A percentile compares a stretch with the other conserved stretches of the same genome.
phyloP scores from a whole-genome alignment of 2,888 invertebrate genomes.

The Melinopterus prodromus region DNA sequence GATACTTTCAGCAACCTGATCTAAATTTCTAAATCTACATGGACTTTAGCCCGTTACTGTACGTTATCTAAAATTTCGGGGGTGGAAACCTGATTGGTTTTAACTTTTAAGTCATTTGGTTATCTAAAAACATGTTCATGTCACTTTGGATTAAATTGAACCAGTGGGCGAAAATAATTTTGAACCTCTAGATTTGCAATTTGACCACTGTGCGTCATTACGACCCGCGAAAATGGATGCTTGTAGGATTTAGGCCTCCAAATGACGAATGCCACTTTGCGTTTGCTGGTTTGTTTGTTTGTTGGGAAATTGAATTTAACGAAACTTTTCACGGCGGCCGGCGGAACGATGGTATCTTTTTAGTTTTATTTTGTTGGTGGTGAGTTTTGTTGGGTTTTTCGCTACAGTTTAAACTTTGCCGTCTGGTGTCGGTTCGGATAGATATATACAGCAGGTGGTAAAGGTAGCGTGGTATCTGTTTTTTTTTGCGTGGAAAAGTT shows the following conservation, averaged over 20 bases:
- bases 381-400: neutral
- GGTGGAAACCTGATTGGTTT: too few species aligned
- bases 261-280: conserved; percentile 8
- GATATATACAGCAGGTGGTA: neutral
- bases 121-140: too few species aligned
- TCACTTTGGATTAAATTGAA: too few species aligned
- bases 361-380: neutral
- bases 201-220: too few species aligned
- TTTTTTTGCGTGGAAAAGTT: neutral
- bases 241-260: conserved; percentile 9
- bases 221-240: conserved; percentile 8
- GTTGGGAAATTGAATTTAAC: neutral
- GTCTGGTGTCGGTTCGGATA: neutral
- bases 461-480: neutral
- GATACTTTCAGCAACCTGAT: too few species aligned
- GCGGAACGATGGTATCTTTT: neutral
- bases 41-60: too few species aligned
- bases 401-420: neutral
- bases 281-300: neutral
- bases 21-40: too few species aligned
- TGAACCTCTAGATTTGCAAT: too few species aligned
- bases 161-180: too few species aligned
- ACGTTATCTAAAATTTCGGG: too few species aligned
- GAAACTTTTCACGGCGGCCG: neutral
- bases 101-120: too few species aligned